Base-by-base conservation (phyloP, 2,888 invertebrate species). In the Drosophila meridiana region DNA sequence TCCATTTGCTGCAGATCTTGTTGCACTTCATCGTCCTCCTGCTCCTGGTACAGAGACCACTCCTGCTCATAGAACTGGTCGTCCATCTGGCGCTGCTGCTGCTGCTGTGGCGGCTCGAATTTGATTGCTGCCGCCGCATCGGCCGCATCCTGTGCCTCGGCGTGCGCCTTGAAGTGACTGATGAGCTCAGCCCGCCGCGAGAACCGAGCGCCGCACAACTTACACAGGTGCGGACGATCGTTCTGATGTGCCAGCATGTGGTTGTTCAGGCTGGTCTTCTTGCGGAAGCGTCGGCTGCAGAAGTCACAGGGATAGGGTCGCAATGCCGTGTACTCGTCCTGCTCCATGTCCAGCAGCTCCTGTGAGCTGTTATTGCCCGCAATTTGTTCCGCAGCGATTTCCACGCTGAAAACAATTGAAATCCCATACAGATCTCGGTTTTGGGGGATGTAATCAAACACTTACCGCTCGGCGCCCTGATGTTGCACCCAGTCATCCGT, bases 241-340 rank as follows among this genome's bases (percentile, higher is more conserved):
- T 96, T 96, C 92, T 97, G 97, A 93, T 97, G 97, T 0, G 97
- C 96, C 7, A 97, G 96, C 96, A 97, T 97, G 91, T 97, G 97
- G 92, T 96, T 97, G 95, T 97, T 96, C 0, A 97, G 94, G 73
- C 96, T 97, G 5, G 96, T 96, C 90, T 97, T 97, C 91, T 97
- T 97, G 48, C 97, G 95, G 92, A 97, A 97, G 73, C 97, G 94
- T 0, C 97, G 95, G 73, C 96, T 97, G 91, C 97, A 97, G 92
- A 97, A 97, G 92, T 97, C 97, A 91, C 97, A 97, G 0, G 97
- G 97, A 94, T 96, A 97, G 0, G 97, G 97, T 5, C 97, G 94
- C 28, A 92, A 57, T 0, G 93, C 91, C 20, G 95, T 95, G 87
- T 96, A 96, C 82, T 96, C 96, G 90, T 95, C 95, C 93, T 97